phyloP scores from a whole-genome alignment of 1,140 invertebrate species.

The Cherax quadricarinatus region DNA sequence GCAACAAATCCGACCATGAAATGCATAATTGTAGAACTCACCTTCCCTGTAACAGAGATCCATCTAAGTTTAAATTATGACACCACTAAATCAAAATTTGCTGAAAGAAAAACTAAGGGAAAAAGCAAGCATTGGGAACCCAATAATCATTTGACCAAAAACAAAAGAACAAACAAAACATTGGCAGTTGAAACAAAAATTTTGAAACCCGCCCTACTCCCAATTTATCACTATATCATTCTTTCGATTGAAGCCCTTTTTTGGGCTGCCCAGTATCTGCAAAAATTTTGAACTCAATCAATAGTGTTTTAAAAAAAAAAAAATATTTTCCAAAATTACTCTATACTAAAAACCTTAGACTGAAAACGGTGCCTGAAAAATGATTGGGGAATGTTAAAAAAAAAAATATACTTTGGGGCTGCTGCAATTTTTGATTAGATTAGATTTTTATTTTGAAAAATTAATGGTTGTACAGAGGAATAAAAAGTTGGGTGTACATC shows the following conservation, averaged over 20 bases:
- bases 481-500: too few relatives aligned
- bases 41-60: background rate
- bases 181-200: constrained; percentile 63
- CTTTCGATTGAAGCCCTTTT: constrained; percentile 70
- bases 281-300: constrained; percentile 51
- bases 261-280: constrained; percentile 69
- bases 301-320: background rate
- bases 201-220: constrained; percentile 67
- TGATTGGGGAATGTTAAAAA: too few relatives aligned
- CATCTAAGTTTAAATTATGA: background rate
- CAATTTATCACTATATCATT: constrained; percentile 65
- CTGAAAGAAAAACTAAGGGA: constrained; percentile 18
- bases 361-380: too few relatives aligned
- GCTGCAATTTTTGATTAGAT: too few relatives aligned
- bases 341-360: background rate
- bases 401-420: too few relatives aligned
- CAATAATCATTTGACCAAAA: constrained; percentile 28
- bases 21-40: constrained; percentile 7
- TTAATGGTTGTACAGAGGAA: too few relatives aligned
- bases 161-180: constrained; percentile 43
- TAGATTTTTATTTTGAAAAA: too few relatives aligned
- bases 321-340: background rate
- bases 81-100: constrained; percentile 21
- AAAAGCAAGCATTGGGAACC: constrained; percentile 41
- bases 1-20: background rate